A percentile compares a stretch with the other conserved stretches of the same genome.
These are phyloP conservation scores for Myiothlypis coronata DNA, from an alignment of 2,797 vertebrate species.

Conservation along the genomic window DNA sequence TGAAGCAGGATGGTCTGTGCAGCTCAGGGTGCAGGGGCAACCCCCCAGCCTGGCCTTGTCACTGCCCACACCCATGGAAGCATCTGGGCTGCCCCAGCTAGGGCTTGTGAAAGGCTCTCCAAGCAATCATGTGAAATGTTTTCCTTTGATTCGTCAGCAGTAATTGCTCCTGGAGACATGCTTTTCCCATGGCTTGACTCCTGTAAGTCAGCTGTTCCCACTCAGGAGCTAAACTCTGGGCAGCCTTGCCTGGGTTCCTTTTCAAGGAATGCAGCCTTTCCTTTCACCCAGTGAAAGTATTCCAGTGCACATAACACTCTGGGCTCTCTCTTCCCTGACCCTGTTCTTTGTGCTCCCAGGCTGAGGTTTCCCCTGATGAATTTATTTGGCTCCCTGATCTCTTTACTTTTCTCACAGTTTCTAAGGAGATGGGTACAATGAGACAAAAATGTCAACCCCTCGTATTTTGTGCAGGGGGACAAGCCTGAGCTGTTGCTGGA, in stretches of 20 bases:
- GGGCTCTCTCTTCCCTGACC: not conserved
- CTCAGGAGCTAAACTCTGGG: not conserved
- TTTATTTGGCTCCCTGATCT: not conserved
- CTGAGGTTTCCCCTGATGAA: not conserved
- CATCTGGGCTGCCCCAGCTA: not conserved
- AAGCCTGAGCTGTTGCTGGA: not conserved
- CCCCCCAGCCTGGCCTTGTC: not conserved
- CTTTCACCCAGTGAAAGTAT: not conserved
- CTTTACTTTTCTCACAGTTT: slow-evolving; percentile 26
- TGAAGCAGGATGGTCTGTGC: not conserved
- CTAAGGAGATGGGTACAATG: not conserved
- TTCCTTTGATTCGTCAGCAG: not conserved
- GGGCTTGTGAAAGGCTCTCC: not conserved
- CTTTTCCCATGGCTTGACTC: not conserved
- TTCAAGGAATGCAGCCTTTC: not conserved
- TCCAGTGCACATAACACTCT: accelerated
- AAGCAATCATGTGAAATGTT: not conserved
- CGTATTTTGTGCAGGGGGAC: not conserved
- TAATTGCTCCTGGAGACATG: not conserved
- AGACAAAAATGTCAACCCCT: not conserved
- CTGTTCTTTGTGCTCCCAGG: not conserved
- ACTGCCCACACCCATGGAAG: not conserved
- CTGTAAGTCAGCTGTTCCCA: not conserved
- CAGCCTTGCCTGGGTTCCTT: not conserved
- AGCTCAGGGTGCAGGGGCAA: not conserved